Percentiles rank a stretch among this genome's conserved stretches.
These are phyloP conservation scores for Agapornis roseicollis DNA, from an alignment of 2,113 vertebrate species.

Conservation along the genomic window DNA sequence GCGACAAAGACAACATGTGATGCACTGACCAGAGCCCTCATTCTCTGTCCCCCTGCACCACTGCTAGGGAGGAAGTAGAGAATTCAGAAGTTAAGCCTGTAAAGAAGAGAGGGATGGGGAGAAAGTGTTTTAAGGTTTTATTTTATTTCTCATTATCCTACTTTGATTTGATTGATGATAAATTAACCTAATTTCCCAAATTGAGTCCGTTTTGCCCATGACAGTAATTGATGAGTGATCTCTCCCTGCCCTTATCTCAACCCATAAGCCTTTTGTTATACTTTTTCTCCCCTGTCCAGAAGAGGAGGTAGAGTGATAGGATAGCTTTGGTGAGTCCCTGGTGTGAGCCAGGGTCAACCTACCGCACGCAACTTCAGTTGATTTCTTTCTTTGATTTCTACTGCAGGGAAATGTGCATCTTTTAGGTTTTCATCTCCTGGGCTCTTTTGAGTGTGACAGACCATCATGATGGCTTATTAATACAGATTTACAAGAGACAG, in stretches of 20 bases:
- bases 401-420: not conserved
- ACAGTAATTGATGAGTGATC: not conserved
- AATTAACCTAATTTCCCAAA: not conserved
- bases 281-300: not conserved
- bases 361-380: not conserved
- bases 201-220: not conserved
- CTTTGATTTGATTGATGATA: not conserved
- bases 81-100: not conserved
- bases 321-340: not conserved
- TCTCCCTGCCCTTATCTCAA: not conserved
- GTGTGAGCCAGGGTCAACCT: not conserved
- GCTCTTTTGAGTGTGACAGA: not conserved
- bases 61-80: not conserved
- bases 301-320: not conserved
- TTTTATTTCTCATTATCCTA: not conserved
- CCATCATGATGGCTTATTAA: not conserved
- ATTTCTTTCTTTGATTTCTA: not conserved
- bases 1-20: not conserved
- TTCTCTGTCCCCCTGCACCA: not conserved
- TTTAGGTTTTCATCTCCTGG: not conserved
- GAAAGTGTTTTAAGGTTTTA: not conserved
- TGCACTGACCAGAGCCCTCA: not conserved
- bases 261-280: not conserved
- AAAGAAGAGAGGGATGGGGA: not conserved
- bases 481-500: not conserved